These are phyloP conservation scores for Hylomyscus alleni DNA, from an alignment of 2,797 vertebrate species.

Conservation along the genomic window DNA sequence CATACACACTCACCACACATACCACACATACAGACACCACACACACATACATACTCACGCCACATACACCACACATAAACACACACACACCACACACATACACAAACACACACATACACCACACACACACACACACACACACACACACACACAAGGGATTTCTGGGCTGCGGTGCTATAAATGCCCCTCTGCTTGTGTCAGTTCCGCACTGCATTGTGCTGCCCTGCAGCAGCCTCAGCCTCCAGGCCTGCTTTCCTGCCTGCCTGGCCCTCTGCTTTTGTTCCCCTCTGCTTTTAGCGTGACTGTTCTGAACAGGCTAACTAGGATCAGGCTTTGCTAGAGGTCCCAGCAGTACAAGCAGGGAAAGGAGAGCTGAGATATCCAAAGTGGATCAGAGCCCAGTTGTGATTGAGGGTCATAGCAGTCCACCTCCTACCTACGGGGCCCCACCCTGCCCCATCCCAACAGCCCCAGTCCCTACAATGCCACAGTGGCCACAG, in stretches of 20 bases:
- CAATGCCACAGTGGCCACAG: neutral
- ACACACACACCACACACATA: neutral
- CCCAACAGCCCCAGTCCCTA: neutral
- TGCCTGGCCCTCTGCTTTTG: neutral
- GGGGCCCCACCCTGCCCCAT: neutral
- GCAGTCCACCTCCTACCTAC: neutral
- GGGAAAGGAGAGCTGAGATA: neutral
- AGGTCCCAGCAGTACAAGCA: neutral
- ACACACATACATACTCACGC: no score
- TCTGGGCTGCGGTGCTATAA: neutral
- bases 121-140: neutral
- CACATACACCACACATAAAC: neutral
- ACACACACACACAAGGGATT: neutral
- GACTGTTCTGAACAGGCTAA: neutral
- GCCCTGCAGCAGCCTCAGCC: fast-evolving
- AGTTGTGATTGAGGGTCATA: neutral
- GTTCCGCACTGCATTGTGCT: fast-evolving
- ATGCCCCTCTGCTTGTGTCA: neutral
- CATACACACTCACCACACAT: no score
- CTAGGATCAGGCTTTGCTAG: neutral
- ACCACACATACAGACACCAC: no score
- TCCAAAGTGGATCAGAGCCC: no score
- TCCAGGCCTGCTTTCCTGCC: neutral
- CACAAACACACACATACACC: neutral
- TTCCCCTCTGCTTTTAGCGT: neutral